Evolutionary conservation across 2,797 vertebrate species (phyloP), one percentile per base, ranked within the genome.

Genomic region (Melanotaenia boesemani): DNA sequence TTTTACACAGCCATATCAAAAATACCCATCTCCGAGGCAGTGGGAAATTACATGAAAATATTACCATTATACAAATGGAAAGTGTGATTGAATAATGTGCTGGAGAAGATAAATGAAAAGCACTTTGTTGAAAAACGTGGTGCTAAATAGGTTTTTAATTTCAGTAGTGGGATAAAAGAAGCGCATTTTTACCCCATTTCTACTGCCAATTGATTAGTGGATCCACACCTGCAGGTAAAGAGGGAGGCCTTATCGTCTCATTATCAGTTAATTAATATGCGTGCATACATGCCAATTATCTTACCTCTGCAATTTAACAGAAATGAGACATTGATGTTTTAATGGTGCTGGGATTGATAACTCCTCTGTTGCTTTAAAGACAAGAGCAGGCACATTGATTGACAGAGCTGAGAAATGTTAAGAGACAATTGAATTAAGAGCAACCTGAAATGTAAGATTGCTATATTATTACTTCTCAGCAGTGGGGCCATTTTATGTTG

Each of bases 191-290:
- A 86, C 89, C 91, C 81, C 84, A 82, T 52, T 96, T 96, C 91
- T 86, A 87, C 91, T 94, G 84, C 87, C 93, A 95, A 96, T 95
- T 95, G 95, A 96, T 96, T 95, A 94, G 95, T 93, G 80, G 80
- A 69, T 89, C 85, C 87, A 90, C 92, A 97, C 96, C 95, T 97
- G 94, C 92, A 90, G 93, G 90, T 87, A 93, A 93, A 94, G 91
- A 93, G 91, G 81, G 77, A 72, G 85, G 88, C 87, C 94, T 96
- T 96, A 97, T 96, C 95, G 91, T 94, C 94, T 96, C 93, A 95
- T 97, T 97, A 97, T 97, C 95, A 95, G 93, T 94, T 96, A 97
- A 97, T 98, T 98, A 98, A 97, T 97, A 97, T 96, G 96, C 95
- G 95, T 87, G 80, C 93, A 93, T 95, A 95, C 95, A 95, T 95